Conservation (phyloP, 2,888 invertebrate genomes). For the Clunio marinus region DNA sequence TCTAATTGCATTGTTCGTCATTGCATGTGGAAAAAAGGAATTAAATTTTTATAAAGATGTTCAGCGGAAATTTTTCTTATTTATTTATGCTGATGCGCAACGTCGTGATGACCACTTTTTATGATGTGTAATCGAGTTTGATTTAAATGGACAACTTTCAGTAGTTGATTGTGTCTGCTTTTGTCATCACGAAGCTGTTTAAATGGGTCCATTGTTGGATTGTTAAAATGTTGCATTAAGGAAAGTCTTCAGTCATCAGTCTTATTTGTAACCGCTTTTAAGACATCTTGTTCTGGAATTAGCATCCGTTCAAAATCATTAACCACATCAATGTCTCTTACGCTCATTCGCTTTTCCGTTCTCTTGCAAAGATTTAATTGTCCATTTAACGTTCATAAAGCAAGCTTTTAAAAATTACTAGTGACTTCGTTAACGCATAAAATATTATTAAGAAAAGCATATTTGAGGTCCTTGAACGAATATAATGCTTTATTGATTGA, state of each 20-base stretch:
- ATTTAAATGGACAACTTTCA: slow-evolving; percentile 4
- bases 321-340: slow-evolving; percentile 17
- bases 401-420: neutral
- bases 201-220: neutral
- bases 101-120: neutral
- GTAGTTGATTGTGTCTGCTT: neutral
- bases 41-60: slow-evolving; percentile 19
- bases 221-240: neutral
- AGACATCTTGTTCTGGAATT: neutral
- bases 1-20: slow-evolving; percentile 8
- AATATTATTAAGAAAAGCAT: slow-evolving; percentile 14
- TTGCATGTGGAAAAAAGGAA: neutral
- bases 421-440: neutral
- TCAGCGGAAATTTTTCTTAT: slow-evolving; percentile 1
- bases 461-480: neutral
- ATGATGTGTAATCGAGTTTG: slow-evolving; percentile 12
- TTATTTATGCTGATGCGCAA: neutral
- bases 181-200: neutral
- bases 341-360: neutral
- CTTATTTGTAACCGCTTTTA: neutral
- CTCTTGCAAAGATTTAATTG: slow-evolving; percentile 5
- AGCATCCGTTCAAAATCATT: slow-evolving; percentile 23
- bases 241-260: neutral
- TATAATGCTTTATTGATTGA: neutral
- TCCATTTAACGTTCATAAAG: too few species aligned